A percentile compares a stretch with the other conserved stretches of the same genome.
phyloP scores from a whole-genome alignment of 2,113 vertebrate genomes.

The Xyliphius kryptos region DNA sequence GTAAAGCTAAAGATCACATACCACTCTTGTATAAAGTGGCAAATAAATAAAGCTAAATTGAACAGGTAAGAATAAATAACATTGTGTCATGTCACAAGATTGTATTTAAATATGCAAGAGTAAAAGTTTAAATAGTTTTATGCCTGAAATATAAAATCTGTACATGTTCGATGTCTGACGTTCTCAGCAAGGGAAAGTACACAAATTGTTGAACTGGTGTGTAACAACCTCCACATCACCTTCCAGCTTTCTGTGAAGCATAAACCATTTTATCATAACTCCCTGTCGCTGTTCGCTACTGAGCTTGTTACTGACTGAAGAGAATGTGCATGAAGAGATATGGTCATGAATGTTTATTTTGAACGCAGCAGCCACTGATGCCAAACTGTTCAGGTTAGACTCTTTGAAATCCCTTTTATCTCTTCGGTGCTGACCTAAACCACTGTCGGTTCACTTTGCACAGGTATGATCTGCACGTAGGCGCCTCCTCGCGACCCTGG shows the following conservation, averaged over 20 bases:
- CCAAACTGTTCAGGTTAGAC: slow-evolving; percentile 53
- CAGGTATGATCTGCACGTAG: slow-evolving; percentile 52
- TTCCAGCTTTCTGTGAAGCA: slow-evolving; percentile 2
- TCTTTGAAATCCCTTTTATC: slow-evolving; percentile 49
- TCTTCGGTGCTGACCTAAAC: slow-evolving; percentile 26
- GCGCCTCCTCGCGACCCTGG: slow-evolving; percentile 35
- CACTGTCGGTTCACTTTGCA: slow-evolving; percentile 38
- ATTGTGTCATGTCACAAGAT: too few relatives aligned
- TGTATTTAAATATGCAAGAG: too few relatives aligned
- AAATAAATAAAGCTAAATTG: too few relatives aligned
- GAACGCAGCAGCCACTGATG: slow-evolving; percentile 45
- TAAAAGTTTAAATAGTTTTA: background rate
- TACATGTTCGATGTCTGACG: background rate
- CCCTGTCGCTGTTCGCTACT: slow-evolving; percentile 17
- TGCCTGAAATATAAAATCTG: background rate
- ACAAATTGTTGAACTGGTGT: slow-evolving; percentile 5
- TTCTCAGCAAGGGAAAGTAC: slow-evolving; percentile 2
- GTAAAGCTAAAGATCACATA: too few relatives aligned
- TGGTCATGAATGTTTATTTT: slow-evolving; percentile 47
- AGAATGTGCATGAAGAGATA: slow-evolving; percentile 34
- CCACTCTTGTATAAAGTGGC: too few relatives aligned
- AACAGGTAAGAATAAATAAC: too few relatives aligned
- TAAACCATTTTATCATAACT: slow-evolving; percentile 24
- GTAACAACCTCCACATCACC: slow-evolving; percentile 26
- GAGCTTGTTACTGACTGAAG: slow-evolving; percentile 32